Conservation (phyloP, 2,888 invertebrate species). For the Macrosoma leucophasiata region DNA sequence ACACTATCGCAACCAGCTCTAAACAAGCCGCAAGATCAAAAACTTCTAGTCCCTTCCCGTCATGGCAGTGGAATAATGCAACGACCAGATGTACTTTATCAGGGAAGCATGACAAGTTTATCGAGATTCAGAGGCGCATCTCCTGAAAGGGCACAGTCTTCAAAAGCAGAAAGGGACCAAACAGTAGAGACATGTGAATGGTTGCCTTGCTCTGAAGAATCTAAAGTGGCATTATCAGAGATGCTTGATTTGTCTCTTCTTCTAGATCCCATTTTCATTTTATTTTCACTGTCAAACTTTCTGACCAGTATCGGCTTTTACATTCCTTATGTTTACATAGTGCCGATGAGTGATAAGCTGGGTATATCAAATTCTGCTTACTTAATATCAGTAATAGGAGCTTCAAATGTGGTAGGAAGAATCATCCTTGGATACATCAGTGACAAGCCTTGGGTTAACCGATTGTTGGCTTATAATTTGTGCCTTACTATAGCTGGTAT, state of each 20-base stretch:
- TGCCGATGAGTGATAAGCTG: constrained; percentile 81
- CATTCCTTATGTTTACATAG: constrained; percentile 92
- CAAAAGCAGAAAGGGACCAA: constrained; percentile 53
- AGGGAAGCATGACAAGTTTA: constrained; percentile 81
- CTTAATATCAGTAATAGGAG: constrained; percentile 87
- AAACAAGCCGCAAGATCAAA: constrained; percentile 62
- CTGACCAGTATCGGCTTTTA: constrained; percentile 96
- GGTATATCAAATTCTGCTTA: constrained; percentile 79
- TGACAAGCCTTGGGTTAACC: constrained; percentile 93
- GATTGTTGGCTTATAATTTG: constrained; percentile 91
- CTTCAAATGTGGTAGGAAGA: constrained; percentile 92
- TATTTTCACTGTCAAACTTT: constrained; percentile 96
- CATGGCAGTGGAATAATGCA: constrained; percentile 87
- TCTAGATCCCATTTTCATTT: constrained; percentile 88
- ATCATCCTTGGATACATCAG: constrained; percentile 90
- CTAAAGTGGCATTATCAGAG: constrained; percentile 81
- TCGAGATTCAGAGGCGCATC: constrained; percentile 67
- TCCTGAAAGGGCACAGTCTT: constrained; percentile 52
- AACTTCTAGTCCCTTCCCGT: constrained; percentile 42
- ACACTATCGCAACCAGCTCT: constrained; percentile 84
- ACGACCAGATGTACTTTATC: constrained; percentile 92
- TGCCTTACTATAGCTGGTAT: constrained; percentile 92
- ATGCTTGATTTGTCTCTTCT: constrained; percentile 93
- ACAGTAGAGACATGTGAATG: constrained; percentile 72
- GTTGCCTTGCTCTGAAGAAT: constrained; percentile 81